Percentiles rank a stretch among this genome's conserved stretches.
Evolutionary conservation across 2,888 invertebrate species (phyloP).

Genomic region (Morinoia aosen): DNA sequence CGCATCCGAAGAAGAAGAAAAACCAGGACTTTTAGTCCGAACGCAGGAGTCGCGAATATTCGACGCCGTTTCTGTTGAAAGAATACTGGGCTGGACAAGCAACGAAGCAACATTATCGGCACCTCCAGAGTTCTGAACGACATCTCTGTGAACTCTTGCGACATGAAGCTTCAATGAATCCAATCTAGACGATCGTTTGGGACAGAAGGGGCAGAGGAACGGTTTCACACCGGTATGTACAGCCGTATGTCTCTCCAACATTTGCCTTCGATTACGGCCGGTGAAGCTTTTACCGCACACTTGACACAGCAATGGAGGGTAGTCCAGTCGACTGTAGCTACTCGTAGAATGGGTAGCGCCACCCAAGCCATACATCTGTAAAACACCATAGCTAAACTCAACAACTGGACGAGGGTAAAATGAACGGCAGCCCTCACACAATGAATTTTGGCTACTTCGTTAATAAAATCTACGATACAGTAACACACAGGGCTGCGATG

Average conservation of each 20-base stretch:
- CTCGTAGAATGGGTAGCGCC: background rate
- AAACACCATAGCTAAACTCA: slow-evolving; percentile 40
- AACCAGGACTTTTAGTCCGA: background rate
- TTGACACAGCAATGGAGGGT: slow-evolving; percentile 58
- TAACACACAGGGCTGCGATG: background rate
- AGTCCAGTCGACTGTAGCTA: slow-evolving; percentile 47
- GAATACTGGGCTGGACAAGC: background rate
- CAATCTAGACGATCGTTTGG: slow-evolving; percentile 59
- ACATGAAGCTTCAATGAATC: slow-evolving; percentile 52
- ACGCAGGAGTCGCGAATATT: background rate
- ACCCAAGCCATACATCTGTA: slow-evolving; percentile 48
- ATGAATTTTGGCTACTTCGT: background rate
- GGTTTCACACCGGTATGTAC: slow-evolving; percentile 67
- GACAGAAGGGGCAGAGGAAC: slow-evolving; percentile 63
- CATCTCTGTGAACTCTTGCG: slow-evolving; percentile 5
- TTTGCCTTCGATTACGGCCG: slow-evolving; percentile 64
- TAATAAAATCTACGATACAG: background rate
- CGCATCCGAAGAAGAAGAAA: background rate
- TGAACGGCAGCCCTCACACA: background rate
- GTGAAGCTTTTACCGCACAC: slow-evolving; percentile 64
- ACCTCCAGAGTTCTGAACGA: background rate
- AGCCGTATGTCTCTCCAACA: slow-evolving; percentile 62
- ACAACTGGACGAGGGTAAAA: background rate
- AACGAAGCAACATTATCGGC: background rate
- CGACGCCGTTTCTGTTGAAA: background rate